Evolutionary conservation across 37 sponge, comb jelly and placozoan species (phyloP).

Genomic region (Halichondria panicea): DNA sequence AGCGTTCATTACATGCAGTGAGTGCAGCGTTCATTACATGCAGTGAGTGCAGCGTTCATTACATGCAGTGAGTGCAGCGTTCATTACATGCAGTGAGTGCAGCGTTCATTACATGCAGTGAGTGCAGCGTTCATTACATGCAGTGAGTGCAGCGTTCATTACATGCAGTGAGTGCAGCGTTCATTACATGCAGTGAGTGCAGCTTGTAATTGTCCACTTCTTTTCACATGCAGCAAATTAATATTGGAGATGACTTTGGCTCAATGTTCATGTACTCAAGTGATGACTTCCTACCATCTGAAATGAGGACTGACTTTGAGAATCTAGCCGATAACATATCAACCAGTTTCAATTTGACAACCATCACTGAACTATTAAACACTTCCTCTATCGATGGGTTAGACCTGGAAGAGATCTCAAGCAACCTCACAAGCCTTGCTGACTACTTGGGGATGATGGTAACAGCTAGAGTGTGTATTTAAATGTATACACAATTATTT

Average conservation of each 20-base stretch:
- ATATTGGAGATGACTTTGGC: constrained; percentile 2
- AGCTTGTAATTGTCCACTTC: not conserved
- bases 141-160: too few species aligned
- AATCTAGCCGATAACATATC: not conserved
- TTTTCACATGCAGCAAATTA: not conserved
- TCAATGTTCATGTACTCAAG: not conserved
- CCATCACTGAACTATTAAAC: not conserved
- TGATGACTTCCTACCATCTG: not conserved
- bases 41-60: too few species aligned
- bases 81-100: too few species aligned
- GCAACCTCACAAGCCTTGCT: constrained; percentile 6
- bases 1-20: too few species aligned
- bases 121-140: too few species aligned
- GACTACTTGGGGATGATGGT: not conserved
- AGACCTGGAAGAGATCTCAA: not conserved
- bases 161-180: too few species aligned
- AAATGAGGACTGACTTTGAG: not conserved
- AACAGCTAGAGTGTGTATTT: not conserved
- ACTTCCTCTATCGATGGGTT: not conserved
- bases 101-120: too few species aligned
- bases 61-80: too few species aligned
- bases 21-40: too few species aligned
- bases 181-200: too few species aligned
- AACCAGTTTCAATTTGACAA: not conserved
- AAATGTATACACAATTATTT: not conserved